Percentiles rank a stretch among this genome's conserved stretches.
Evolutionary conservation across 2,888 invertebrate genomes (phyloP).

Genomic region (Drosophila falleni): DNA sequence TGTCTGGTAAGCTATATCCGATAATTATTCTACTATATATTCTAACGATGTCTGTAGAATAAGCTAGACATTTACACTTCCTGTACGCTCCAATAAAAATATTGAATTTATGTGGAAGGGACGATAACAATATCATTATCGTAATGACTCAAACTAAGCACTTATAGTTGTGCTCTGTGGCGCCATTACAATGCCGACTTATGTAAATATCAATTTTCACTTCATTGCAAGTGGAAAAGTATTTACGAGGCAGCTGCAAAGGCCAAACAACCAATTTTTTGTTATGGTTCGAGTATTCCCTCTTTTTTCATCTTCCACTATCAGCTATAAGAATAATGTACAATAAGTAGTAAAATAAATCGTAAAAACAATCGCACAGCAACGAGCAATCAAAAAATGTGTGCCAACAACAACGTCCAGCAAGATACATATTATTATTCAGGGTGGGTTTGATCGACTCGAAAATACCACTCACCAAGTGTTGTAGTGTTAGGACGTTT

Average conservation of each 20-base stretch:
- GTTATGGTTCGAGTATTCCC: slow-evolving; percentile 21
- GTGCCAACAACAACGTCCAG: slow-evolving; percentile 22
- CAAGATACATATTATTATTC: neutral
- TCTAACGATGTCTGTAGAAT: neutral
- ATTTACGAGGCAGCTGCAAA: slow-evolving; percentile 32
- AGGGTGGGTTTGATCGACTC: neutral
- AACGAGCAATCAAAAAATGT: slow-evolving; percentile 40
- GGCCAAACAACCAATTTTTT: slow-evolving; percentile 34
- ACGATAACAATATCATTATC: slow-evolving; percentile 49
- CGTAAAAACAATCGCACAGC: slow-evolving; percentile 44
- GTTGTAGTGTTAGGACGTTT: no score
- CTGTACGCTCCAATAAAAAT: slow-evolving; percentile 27
- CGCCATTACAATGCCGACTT: slow-evolving; percentile 18
- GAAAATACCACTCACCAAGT: neutral
- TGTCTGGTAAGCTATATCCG: slow-evolving; percentile 1
- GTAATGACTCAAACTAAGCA: slow-evolving; percentile 35
- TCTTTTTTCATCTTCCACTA: slow-evolving; percentile 41
- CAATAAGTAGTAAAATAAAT: slow-evolving; percentile 57
- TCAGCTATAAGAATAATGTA: slow-evolving; percentile 49
- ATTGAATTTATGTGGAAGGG: slow-evolving; percentile 14
- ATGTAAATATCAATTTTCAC: slow-evolving; percentile 57
- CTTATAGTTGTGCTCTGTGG: slow-evolving; percentile 25
- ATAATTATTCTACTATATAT: neutral
- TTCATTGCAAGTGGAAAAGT: slow-evolving; percentile 37
- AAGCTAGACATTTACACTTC: slow-evolving; percentile 18